Evolutionary conservation across 1,140 invertebrate genomes (phyloP).

Genomic region (Zeugodacus cucurbitae): DNA sequence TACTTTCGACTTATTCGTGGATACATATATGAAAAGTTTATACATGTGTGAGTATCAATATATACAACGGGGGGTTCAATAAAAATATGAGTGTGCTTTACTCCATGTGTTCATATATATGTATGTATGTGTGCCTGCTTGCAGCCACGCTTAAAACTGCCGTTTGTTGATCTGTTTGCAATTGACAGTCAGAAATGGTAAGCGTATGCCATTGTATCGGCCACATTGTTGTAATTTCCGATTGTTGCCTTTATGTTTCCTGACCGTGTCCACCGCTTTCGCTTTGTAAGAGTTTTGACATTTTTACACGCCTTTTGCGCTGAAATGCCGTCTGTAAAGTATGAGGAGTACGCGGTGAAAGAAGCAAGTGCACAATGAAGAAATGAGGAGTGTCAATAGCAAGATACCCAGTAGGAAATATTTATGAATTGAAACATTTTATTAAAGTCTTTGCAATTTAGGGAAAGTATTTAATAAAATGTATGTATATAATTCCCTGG

Average conservation of each 20-base stretch:
- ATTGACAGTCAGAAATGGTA: background rate
- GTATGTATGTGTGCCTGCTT: background rate
- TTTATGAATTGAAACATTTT: background rate
- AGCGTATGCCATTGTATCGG: background rate
- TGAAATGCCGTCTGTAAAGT: background rate
- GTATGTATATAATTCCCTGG: no score
- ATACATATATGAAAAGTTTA: background rate
- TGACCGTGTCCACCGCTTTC: background rate
- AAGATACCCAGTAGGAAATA: background rate
- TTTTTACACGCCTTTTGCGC: background rate
- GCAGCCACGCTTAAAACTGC: background rate
- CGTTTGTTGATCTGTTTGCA: background rate
- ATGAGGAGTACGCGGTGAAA: background rate
- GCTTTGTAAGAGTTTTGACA: background rate
- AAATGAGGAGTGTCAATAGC: background rate
- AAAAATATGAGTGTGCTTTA: background rate
- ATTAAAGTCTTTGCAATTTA: no score
- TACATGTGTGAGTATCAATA: background rate
- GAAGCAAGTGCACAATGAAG: background rate
- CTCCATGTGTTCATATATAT: no score
- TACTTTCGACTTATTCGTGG: background rate
- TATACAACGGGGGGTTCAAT: background rate
- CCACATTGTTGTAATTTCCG: slow-evolving; percentile 17
- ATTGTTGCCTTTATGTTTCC: background rate
- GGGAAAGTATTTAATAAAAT: no score